Percentiles rank a stretch among this genome's conserved stretches.
Evolutionary conservation across 2,888 invertebrate genomes (phyloP).

Genomic region (Stomorhina lunata): DNA sequence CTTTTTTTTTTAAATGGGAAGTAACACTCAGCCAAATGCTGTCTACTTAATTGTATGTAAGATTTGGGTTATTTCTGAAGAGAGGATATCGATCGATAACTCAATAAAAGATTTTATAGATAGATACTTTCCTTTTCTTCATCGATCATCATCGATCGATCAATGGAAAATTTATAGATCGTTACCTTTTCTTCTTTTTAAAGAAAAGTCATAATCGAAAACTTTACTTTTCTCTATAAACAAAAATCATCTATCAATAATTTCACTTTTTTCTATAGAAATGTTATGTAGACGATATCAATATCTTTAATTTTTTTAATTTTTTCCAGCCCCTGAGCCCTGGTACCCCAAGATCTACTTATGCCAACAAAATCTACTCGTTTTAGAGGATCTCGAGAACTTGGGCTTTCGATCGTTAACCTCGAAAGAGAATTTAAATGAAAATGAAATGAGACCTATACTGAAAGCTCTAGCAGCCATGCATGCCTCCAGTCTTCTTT

Average conservation of each 20-base stretch:
- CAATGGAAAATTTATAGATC: neutral
- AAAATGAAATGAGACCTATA: constrained; percentile 72
- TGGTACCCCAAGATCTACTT: constrained; percentile 76
- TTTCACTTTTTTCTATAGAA: neutral
- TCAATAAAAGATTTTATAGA: too few relatives aligned
- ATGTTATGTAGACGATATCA: neutral
- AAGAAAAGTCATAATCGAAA: too few relatives aligned
- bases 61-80: too few relatives aligned
- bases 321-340: constrained; percentile 60
- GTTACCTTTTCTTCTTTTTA: too few relatives aligned
- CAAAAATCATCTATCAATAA: too few relatives aligned
- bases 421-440: constrained; percentile 60
- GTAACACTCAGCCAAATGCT: too few relatives aligned
- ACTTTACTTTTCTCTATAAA: too few relatives aligned
- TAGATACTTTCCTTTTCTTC: too few relatives aligned
- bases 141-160: neutral
- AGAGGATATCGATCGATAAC: too few relatives aligned
- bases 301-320: neutral
- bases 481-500: constrained; percentile 78
- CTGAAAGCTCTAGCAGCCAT: constrained; percentile 77
- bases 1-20: neutral
- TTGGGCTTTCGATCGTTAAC: constrained; percentile 65
- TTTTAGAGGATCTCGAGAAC: constrained; percentile 78
- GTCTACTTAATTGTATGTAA: too few relatives aligned
- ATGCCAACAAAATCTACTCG: constrained; percentile 73